Evolutionary conservation across 2,113 vertebrate genomes (phyloP).

Genomic region (Herpetotheres cachinnans): DNA sequence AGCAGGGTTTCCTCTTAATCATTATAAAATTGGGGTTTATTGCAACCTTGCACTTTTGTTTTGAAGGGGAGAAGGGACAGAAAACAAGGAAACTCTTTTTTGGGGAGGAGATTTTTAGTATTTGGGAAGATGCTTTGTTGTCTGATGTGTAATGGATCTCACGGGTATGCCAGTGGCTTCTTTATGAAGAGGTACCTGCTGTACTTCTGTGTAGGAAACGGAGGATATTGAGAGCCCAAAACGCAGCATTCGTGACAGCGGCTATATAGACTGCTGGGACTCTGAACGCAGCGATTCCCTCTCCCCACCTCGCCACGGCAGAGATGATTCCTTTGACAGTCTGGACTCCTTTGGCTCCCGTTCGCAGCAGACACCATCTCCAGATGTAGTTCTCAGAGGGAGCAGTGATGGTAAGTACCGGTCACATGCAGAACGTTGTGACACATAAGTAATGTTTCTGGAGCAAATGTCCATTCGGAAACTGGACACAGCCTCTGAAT

Average conservation of each 20-base stretch:
- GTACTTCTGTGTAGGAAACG: conserved; percentile 79
- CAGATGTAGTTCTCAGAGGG: conserved; percentile 91
- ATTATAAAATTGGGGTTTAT: background rate
- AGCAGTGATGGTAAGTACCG: conserved; percentile 91
- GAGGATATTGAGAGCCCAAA: conserved; percentile 91
- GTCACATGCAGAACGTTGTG: background rate
- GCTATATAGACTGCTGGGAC: conserved; percentile 98
- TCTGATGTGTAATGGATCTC: background rate
- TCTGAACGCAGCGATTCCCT: conserved; percentile 95
- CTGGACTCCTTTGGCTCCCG: conserved; percentile 97
- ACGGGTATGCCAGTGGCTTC: background rate
- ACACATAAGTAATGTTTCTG: background rate
- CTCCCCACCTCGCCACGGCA: conserved; percentile 88
- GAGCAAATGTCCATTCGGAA: background rate
- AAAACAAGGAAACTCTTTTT: background rate
- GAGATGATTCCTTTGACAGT: conserved; percentile 98
- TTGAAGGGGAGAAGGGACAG: background rate
- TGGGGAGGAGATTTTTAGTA: background rate
- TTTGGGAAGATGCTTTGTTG: background rate
- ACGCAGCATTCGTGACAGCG: conserved; percentile 92
- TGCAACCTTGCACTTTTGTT: background rate
- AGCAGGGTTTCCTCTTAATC: background rate
- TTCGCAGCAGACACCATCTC: conserved; percentile 93
- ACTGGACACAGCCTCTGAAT: background rate
- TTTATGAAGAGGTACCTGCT: background rate